Base-by-base conservation (phyloP, 2,797 vertebrate species). In the Sylvia borin region DNA sequence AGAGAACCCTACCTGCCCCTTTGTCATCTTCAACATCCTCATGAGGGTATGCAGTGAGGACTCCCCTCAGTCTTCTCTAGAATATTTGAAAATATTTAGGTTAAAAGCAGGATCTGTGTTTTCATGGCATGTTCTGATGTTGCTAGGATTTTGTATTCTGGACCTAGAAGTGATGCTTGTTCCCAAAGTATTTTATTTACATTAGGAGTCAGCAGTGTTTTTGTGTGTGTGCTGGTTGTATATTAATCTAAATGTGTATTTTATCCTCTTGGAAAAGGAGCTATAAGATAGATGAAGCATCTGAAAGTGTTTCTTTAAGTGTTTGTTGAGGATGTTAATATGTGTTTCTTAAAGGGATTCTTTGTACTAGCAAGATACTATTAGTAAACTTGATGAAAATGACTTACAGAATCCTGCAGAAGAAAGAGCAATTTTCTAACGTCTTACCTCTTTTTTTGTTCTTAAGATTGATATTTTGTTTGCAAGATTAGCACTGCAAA, bases 391-490 rank as follows among this genome's bases (percentile, higher is more conserved):
- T 85, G 10, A 22, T 81, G 36, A 90, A 88, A 79, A 75, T 75
- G 1, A 9, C 10, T 74, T 71, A 32, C 3, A 31, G 25, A 93
- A 64, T 55, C 72, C 18, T 65, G 8, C 19, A 48, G 25, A 57
- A 47, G 31, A 55, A 78, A 47, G 45, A 80, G 19, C 4, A 34
- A 3, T 50, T 78, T 68, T 81, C 74, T 94, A 61, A 95, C 50
- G 21, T 64, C 5, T 48, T 64, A 68, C 78, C 61, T 61, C 13
- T 67, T 76, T 84, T 88, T 50, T 90, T 88, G 14, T 91, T 95
- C 50, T 96, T 96, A 97, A 99, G 99, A 98, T 99, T 97, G 98
- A 99, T 98, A 98, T 99, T 96, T 97, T 99, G 91, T 99, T 99
- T 98, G 99, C 98, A 94, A 96, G 98, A 95, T 96, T 99, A 97